A percentile compares a stretch with the other conserved stretches of the same genome.
Evolutionary conservation across 2,113 vertebrate species (phyloP).

Genomic region (Daboia siamensis): DNA sequence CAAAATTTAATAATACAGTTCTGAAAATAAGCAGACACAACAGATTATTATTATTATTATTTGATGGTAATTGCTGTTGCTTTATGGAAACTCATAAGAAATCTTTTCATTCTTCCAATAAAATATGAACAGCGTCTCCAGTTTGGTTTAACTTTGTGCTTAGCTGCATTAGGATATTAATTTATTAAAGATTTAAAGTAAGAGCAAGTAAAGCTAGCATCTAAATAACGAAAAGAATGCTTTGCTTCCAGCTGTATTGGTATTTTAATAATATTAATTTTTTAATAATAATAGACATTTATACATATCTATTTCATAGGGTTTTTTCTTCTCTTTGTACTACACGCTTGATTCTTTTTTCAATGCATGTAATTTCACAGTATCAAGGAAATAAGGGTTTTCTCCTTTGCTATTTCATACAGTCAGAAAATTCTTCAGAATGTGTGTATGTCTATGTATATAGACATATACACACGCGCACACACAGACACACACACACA

Average conservation of each 20-base stretch:
- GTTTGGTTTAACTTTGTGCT: conserved; percentile 66
- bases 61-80: conserved; percentile 53
- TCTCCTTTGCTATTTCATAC: conserved; percentile 65
- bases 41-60: conserved; percentile 39
- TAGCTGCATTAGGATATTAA: conserved; percentile 84
- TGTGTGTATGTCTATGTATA: conserved; percentile 20
- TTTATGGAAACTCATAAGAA: conserved; percentile 69
- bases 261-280: conserved; percentile 69
- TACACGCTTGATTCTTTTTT: conserved; percentile 70
- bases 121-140: conserved; percentile 77
- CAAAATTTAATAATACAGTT: conserved; percentile 74
- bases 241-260: conserved; percentile 77
- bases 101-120: conserved; percentile 78
- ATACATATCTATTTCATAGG: conserved; percentile 81
- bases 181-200: conserved; percentile 76
- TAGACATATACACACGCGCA: background rate
- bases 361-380: conserved; percentile 78
- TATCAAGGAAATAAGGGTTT: conserved; percentile 71
- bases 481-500: too few relatives aligned
- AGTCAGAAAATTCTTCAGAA: conserved; percentile 49
- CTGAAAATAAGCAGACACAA: conserved; percentile 78
- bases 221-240: conserved; percentile 80
- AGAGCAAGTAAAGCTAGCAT: conserved; percentile 78
- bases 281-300: conserved; percentile 83
- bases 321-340: conserved; percentile 59